Evolutionary conservation across 2,113 vertebrate species (phyloP).

Genomic region (Trogon surrucura): DNA sequence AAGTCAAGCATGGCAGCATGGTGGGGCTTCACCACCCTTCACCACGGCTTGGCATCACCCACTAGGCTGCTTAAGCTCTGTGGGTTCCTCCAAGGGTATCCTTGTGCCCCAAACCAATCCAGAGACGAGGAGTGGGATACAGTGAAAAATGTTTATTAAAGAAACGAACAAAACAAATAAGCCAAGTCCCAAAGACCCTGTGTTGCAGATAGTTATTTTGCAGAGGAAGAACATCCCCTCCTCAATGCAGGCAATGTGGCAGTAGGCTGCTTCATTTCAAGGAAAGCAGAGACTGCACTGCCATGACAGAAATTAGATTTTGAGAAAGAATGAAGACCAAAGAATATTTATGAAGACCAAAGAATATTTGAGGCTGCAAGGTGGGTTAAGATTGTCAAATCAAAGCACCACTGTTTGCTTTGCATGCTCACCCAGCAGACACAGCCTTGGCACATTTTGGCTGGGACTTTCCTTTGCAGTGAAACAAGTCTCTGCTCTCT

Average conservation of each 20-base stretch:
- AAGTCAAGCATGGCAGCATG: not conserved
- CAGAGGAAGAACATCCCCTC: not conserved
- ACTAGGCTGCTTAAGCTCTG: not conserved
- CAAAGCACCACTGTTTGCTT: not conserved
- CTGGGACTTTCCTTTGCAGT: not conserved
- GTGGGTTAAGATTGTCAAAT: not conserved
- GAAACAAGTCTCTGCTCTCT: not conserved
- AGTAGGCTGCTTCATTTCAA: not conserved
- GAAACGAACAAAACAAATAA: not conserved
- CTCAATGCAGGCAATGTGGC: not conserved
- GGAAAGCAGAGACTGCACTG: not conserved
- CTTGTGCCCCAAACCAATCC: not conserved
- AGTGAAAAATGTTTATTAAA: not conserved
- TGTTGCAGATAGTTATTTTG: not conserved
- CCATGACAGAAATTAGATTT: not conserved
- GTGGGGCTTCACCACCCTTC: not conserved
- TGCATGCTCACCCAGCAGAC: not conserved
- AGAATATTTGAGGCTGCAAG: not conserved
- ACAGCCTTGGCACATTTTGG: not conserved
- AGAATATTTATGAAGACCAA: not conserved
- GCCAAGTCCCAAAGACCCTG: not conserved
- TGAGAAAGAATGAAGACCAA: not conserved
- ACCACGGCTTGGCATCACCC: rapidly evolving
- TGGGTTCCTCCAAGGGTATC: not conserved
- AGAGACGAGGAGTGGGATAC: not conserved